A percentile compares a stretch with the other conserved stretches of the same genome.
Evolutionary conservation across 2,797 vertebrate genomes (phyloP).

Genomic region (Myioborus miniatus): DNA sequence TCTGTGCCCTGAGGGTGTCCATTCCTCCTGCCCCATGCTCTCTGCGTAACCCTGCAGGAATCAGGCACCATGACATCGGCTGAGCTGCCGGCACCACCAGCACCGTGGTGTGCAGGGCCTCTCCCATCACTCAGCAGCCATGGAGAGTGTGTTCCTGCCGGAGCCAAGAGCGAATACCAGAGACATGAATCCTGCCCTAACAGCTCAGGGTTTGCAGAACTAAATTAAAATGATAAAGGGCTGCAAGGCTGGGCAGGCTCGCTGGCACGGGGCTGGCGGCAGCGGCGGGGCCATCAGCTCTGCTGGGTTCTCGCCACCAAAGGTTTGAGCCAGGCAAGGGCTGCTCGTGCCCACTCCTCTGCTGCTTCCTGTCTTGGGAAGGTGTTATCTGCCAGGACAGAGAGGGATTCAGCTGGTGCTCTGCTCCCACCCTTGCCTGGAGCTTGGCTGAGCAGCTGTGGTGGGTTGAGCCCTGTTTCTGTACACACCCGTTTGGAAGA

Average conservation of each 20-base stretch:
- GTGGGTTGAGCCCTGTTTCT: neutral
- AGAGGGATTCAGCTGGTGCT: neutral
- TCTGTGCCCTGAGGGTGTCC: neutral
- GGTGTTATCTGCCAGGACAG: neutral
- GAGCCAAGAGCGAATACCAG: slow-evolving; percentile 62
- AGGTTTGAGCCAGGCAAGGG: accelerated
- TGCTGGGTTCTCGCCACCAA: accelerated
- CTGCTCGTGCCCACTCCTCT: accelerated
- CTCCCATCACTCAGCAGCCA: neutral
- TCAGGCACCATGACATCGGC: accelerated
- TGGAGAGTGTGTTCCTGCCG: neutral
- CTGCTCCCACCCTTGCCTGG: accelerated
- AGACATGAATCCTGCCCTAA: slow-evolving; percentile 51
- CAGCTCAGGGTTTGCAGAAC: slow-evolving; percentile 47
- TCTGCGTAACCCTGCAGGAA: neutral
- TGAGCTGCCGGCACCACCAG: neutral
- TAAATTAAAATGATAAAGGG: slow-evolving; percentile 52
- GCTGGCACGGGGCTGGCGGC: neutral
- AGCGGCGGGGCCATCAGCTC: accelerated
- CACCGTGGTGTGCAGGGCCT: neutral
- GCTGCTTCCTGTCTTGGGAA: neutral
- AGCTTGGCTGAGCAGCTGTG: neutral
- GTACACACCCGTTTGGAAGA: neutral
- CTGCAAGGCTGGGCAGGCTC: slow-evolving; percentile 62
- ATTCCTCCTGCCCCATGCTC: neutral